Evolutionary conservation across 2,797 vertebrate genomes (phyloP).

Genomic region (Aldrovandia affinis): DNA sequence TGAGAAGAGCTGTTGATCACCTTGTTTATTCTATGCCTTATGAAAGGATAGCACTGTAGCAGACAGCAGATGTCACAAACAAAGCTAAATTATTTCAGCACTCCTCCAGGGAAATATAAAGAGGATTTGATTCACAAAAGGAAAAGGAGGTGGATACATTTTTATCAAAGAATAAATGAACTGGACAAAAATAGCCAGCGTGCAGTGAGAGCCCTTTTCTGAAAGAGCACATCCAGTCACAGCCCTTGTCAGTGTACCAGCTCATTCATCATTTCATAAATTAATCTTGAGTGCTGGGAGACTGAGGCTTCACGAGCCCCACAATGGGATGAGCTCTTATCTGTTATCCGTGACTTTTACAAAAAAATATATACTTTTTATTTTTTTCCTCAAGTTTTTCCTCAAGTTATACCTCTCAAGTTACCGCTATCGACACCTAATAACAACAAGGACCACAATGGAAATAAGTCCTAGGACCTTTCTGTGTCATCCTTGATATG

Average conservation of each 20-base stretch:
- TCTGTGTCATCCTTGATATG: too few relatives aligned
- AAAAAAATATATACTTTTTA: too few relatives aligned
- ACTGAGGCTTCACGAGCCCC: neutral
- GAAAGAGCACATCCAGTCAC: neutral
- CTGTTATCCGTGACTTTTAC: too few relatives aligned
- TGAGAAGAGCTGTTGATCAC: neutral
- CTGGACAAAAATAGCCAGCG: neutral
- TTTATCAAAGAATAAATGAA: conserved; percentile 5
- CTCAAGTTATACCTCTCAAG: too few relatives aligned
- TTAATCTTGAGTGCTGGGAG: neutral
- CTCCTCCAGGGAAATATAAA: conserved; percentile 1
- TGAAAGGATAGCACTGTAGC: neutral
- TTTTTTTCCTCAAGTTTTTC: neutral
- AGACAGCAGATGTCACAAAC: conserved; percentile 3
- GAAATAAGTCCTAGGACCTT: too few relatives aligned
- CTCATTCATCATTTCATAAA: neutral
- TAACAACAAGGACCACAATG: too few relatives aligned
- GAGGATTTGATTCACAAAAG: neutral
- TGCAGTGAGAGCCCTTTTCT: neutral
- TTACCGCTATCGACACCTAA: too few relatives aligned
- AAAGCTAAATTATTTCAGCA: neutral
- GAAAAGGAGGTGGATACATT: too few relatives aligned
- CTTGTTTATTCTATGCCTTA: neutral
- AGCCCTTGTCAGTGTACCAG: neutral
- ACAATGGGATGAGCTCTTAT: neutral